Evolutionary conservation across 2,113 vertebrate genomes (phyloP), one percentile per base, ranked within the genome.

Genomic region (Maccullochella peelii): DNA sequence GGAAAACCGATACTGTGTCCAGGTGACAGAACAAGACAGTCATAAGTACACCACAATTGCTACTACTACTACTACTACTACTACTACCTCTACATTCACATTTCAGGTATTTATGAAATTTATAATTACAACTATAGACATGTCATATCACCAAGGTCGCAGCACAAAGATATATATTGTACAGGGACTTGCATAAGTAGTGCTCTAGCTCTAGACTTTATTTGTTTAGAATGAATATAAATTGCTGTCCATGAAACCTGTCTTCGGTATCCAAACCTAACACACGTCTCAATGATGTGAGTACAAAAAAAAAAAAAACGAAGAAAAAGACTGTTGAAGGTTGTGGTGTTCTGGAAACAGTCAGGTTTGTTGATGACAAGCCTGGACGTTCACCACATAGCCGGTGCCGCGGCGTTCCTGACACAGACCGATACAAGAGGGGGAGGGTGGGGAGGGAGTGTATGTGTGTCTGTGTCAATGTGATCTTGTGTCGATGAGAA

Each of bases 351-450:
- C 92, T 94, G 89, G 86, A 92, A 92, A 89, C 82, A 89, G 78
- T 93, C 91, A 83, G 68, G 83, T 87, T 87, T 91, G 85, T 87
- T 92, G 85, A 88, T 81, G 88, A 90, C 88, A 90, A 72, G 87
- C 66, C 71, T 54, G 79, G 61, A 86, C 57, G 44, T 86, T 71
- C 79, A 85, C 62, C 76, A 66, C 73, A 50, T 78, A 62, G 75
- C 70, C 62, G 18, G 92, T 91, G 81, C 89, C 83, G 54, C 8
- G 27, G 54, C 66, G 93, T 84, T 89, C 93, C 91, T 78, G 88
- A 93, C 93, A 94, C 93, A 6, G 82, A 88, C 67, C 55, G 65
- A 86, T 87, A 88, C 75, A 33, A n/a, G 82, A 33, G 27, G 47
- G 42, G 69, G 54, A 20, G 36, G 30, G 1, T 33, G 33, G 15